Evolutionary conservation across 2,797 vertebrate species (phyloP), one percentile per base, ranked within the genome.

Genomic region (Tiaroga cobitis): DNA sequence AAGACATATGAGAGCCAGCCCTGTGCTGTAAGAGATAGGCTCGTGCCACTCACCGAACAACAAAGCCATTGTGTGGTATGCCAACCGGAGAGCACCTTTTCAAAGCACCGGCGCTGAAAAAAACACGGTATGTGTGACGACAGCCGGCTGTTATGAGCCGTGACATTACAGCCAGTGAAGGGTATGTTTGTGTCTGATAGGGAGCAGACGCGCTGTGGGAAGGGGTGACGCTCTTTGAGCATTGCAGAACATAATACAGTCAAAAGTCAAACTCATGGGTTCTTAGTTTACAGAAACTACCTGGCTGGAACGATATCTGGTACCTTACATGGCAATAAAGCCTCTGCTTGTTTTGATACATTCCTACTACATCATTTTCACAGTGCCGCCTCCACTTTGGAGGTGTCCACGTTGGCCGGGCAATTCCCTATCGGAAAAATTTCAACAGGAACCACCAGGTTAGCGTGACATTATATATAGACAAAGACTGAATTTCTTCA

Each of bases 51-150:
- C 65, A n/a, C 51, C 16, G 26, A 88, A 74, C 85, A 87, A 88
- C 86, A 89, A 85, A 70, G 59, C 34, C 81, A 85, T 89, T 90
- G 89, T 90, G 72, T 63, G 32, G 19, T 10, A 43, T 87, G 87
- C 83, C 81, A 88, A 84, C 76, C 54, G 29, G 65, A 76, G 83
- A 77, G 77, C 74, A 61, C 75, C 63, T 87, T 83, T 77, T 84
- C 80, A 85, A 75, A 67, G 72, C 43, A 16, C 74, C 34, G 6
- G 72, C 69, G 41, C 72, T 83, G 87, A 85, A 87, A 84, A 80
- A 46, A 81, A 83, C 77, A 89, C 43, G 80, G 70, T 43, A 80
- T 72, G 74, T 84, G 82, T 87, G 81, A 88, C 54, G 86, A 75
- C 49, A 85, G 81, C 26, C 65, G 34, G 29, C 70, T 32, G 49